A percentile compares a stretch with the other conserved stretches of the same genome.
phyloP scores from a whole-genome alignment of 2,113 vertebrate species.

The Gallinago media region DNA sequence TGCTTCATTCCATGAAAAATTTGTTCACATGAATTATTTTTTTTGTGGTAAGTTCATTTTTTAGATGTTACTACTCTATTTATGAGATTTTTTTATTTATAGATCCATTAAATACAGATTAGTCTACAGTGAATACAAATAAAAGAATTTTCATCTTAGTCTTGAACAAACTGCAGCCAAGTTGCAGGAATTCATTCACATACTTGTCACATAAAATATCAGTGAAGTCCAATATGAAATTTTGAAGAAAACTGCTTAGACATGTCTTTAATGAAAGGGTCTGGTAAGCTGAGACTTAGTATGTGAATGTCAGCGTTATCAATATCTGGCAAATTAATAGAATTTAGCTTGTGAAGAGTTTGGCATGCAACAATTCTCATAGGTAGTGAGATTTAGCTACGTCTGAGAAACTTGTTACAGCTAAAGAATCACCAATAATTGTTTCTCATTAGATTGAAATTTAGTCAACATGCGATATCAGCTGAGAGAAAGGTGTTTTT shows the following conservation, averaged over 20 bases:
- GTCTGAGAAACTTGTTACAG: neutral
- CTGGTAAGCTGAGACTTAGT: neutral
- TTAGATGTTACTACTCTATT: neutral
- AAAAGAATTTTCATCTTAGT: neutral
- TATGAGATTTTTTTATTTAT: neutral
- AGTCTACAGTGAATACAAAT: neutral
- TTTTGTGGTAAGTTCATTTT: neutral
- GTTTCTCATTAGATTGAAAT: neutral
- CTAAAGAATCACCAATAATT: neutral
- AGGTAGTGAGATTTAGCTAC: neutral
- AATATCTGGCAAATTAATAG: neutral
- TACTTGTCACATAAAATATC: neutral
- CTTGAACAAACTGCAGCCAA: neutral
- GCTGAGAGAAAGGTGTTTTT: neutral
- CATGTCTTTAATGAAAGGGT: neutral
- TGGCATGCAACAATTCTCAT: neutral
- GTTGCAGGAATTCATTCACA: neutral
- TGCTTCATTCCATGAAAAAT: neutral
- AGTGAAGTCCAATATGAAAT: neutral
- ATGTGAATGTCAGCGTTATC: neutral
- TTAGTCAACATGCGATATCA: neutral
- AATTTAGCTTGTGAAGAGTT: neutral
- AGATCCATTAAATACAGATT: neutral
- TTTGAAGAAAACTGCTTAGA: neutral
- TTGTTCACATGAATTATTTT: rapidly evolving